phyloP scores from a whole-genome alignment of 2,888 invertebrate genomes.

The Lathronympha strigana region DNA sequence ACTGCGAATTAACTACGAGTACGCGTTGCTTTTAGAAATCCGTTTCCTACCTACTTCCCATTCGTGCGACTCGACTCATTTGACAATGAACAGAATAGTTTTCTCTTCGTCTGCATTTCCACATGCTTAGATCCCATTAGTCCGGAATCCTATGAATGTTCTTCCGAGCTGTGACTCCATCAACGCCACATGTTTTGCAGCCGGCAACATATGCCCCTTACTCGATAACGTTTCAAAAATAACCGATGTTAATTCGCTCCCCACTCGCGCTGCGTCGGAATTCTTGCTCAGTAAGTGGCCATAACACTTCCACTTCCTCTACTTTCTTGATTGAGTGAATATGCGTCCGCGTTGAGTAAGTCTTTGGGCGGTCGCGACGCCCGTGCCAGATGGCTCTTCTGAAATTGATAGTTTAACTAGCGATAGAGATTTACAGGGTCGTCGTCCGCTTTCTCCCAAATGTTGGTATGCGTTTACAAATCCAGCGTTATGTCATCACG shows the following conservation, averaged over 20 bases:
- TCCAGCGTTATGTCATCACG: conserved; percentile 63
- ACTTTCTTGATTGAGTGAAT: conserved; percentile 64
- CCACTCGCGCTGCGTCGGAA: conserved; percentile 64
- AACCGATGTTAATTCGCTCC: conserved; percentile 68
- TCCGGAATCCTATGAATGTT: conserved; percentile 52
- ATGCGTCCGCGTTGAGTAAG: conserved; percentile 57
- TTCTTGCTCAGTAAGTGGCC: conserved; percentile 63
- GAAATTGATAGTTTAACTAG: conserved; percentile 58
- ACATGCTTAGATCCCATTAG: conserved; percentile 24
- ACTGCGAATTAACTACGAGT: conserved; percentile 10
- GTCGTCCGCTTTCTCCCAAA: conserved; percentile 71
- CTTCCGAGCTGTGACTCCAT: conserved; percentile 56
- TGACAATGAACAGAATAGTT: conserved; percentile 24
- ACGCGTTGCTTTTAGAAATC: conserved; percentile 13
- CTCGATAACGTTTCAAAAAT: conserved; percentile 71
- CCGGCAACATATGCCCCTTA: conserved; percentile 60
- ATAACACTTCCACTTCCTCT: conserved; percentile 66
- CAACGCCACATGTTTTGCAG: conserved; percentile 61
- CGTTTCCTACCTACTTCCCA: conserved; percentile 31
- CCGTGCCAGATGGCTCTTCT: conserved; percentile 57
- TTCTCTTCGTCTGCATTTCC: conserved; percentile 25
- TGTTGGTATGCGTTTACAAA: conserved; percentile 59
- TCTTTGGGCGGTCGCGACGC: conserved; percentile 50
- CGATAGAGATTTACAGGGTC: conserved; percentile 64
- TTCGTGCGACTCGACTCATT: conserved; percentile 20